Evolutionary conservation across 2,113 vertebrate genomes (phyloP).

Genomic region (Neotragus pygmaeus): DNA sequence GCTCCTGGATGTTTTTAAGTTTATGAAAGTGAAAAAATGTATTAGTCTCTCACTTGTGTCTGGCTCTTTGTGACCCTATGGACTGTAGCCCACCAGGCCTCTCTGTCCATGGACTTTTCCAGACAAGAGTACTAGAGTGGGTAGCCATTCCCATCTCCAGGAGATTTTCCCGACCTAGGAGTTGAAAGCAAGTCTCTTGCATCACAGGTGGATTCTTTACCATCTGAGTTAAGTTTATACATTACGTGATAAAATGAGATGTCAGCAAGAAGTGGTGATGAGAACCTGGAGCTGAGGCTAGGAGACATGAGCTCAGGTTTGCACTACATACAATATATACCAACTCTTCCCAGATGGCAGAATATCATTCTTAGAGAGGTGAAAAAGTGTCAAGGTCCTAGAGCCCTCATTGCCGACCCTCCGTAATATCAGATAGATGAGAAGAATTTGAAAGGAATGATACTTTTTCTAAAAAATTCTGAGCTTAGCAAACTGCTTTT

Average conservation of each 20-base stretch:
- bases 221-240: not conserved
- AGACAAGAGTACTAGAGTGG: not conserved
- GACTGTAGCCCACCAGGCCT: not conserved
- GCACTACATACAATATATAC: not conserved
- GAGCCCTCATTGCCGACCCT: not conserved
- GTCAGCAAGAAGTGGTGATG: not conserved
- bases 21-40: not conserved
- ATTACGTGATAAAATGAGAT: not conserved
- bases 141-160: not conserved
- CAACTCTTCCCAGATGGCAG: not conserved
- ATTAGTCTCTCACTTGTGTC: not conserved
- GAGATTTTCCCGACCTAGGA: accelerated
- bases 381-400: no score
- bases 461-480: not conserved
- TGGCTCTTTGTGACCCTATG: not conserved
- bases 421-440: not conserved
- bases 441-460: not conserved
- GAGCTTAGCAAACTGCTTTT: not conserved
- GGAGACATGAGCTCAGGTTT: not conserved
- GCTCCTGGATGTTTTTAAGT: not conserved
- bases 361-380: not conserved
- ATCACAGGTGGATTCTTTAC: not conserved
- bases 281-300: not conserved
- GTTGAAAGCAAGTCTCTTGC: not conserved
- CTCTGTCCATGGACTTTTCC: not conserved